Evolutionary conservation across 1,140 invertebrate genomes (phyloP).

Genomic region (Hyles vespertilio): DNA sequence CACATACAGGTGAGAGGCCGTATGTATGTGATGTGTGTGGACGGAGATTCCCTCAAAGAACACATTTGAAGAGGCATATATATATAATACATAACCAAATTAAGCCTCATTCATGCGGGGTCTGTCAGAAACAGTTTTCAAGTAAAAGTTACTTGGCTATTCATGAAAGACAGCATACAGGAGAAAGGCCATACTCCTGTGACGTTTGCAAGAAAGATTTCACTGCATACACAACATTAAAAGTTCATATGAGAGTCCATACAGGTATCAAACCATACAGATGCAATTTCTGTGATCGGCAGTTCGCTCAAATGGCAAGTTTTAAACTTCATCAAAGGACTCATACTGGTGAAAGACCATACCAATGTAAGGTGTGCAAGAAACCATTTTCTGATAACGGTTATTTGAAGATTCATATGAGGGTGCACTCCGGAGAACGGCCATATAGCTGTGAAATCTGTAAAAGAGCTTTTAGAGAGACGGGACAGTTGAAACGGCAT

Average conservation of each 20-base stretch:
- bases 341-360: constrained; percentile 89
- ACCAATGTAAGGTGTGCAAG: constrained; percentile 78
- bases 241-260: constrained; percentile 80
- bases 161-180: constrained; percentile 74
- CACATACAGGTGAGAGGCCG: constrained; percentile 92
- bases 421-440: constrained; percentile 66
- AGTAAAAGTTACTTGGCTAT: constrained; percentile 81
- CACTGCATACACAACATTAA: constrained; percentile 71
- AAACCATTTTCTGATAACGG: constrained; percentile 68
- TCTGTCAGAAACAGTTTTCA: constrained; percentile 90
- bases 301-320: constrained; percentile 85
- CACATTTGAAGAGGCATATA: constrained; percentile 88
- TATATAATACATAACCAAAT: constrained; percentile 88
- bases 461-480: constrained; percentile 55
- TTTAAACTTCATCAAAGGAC: constrained; percentile 89
- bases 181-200: constrained; percentile 77
- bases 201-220: constrained; percentile 70
- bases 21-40: constrained; percentile 89
- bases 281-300: constrained; percentile 85
- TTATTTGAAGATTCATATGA: constrained; percentile 67
- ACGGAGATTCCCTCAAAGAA: constrained; percentile 87
- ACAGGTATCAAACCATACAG: constrained; percentile 80
- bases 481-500: constrained; percentile 58
- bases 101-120: constrained; percentile 88
- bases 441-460: constrained; percentile 62